These are phyloP conservation scores for Natrix natrix DNA, from an alignment of 2,797 vertebrate genomes.

Conservation along the genomic window DNA sequence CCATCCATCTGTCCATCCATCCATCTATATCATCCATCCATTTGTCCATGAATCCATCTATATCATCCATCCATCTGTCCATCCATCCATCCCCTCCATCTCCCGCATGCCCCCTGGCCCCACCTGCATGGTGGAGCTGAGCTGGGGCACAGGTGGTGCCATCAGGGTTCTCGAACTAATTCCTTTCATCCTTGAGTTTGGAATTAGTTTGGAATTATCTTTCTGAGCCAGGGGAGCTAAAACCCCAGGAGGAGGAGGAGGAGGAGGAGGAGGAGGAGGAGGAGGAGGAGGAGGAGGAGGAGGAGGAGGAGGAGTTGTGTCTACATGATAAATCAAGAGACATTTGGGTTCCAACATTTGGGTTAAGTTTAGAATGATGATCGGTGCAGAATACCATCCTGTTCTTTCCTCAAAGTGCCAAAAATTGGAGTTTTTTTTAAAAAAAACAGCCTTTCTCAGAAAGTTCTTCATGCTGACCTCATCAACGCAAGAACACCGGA, in stretches of 20 bases:
- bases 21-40: no score
- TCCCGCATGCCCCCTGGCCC: no score
- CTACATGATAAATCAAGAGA: background rate
- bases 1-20: no score
- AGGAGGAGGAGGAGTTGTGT: background rate
- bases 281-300: background rate
- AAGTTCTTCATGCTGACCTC: background rate
- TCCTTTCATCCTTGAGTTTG: background rate
- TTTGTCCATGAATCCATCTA: no score
- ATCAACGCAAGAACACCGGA: background rate
- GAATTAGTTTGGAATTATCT: background rate
- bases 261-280: no score
- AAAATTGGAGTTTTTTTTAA: background rate
- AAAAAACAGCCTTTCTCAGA: background rate
- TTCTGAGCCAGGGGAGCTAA: rapidly evolving
- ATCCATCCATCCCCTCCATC: no score
- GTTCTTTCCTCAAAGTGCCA: background rate
- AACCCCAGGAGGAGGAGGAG: no score
- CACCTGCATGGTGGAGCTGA: no score
- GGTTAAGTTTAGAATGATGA: background rate
- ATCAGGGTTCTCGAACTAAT: background rate
- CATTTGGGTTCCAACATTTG: rapidly evolving
- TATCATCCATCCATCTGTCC: no score
- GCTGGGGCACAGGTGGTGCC: no score
- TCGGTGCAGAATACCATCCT: background rate